A percentile compares a stretch with the other conserved stretches of the same genome.
Evolutionary conservation across 2,113 vertebrate species (phyloP).

Genomic region (Delphinapterus leucas): DNA sequence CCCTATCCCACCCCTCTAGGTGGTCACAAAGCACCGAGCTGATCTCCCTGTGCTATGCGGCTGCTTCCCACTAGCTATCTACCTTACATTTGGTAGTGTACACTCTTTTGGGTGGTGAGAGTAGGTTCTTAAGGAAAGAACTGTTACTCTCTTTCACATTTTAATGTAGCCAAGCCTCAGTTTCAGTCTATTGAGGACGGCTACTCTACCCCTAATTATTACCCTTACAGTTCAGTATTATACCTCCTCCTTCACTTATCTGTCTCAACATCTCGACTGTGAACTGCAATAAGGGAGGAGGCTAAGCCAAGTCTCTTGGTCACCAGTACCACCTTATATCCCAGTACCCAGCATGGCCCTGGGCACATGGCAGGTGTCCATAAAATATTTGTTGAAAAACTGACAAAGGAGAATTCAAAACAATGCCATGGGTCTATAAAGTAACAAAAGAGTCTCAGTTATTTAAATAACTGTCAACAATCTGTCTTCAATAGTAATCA

Average conservation of each 20-base stretch:
- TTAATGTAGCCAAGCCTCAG: neutral
- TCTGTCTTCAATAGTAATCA: neutral
- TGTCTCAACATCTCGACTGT: neutral
- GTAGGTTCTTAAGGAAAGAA: neutral
- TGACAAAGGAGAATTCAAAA: conserved; percentile 16
- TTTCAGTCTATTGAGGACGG: neutral
- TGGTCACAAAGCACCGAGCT: no score
- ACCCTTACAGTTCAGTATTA: neutral
- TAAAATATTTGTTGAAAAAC: neutral
- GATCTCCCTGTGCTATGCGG: no score
- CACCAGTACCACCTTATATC: neutral
- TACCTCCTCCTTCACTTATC: neutral
- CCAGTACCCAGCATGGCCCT: neutral
- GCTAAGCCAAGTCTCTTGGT: neutral
- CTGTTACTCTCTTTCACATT: neutral
- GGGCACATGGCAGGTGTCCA: neutral
- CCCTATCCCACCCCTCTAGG: no score
- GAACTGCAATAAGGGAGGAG: neutral
- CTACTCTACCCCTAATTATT: neutral
- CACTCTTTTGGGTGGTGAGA: neutral
- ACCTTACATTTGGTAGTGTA: no score
- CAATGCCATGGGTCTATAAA: neutral
- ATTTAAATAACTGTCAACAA: neutral
- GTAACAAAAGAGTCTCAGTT: neutral
- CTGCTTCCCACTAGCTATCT: no score